Evolutionary conservation across 2,113 vertebrate species (phyloP), one percentile per base, ranked within the genome.

Genomic region (Crotalus helleri): DNA sequence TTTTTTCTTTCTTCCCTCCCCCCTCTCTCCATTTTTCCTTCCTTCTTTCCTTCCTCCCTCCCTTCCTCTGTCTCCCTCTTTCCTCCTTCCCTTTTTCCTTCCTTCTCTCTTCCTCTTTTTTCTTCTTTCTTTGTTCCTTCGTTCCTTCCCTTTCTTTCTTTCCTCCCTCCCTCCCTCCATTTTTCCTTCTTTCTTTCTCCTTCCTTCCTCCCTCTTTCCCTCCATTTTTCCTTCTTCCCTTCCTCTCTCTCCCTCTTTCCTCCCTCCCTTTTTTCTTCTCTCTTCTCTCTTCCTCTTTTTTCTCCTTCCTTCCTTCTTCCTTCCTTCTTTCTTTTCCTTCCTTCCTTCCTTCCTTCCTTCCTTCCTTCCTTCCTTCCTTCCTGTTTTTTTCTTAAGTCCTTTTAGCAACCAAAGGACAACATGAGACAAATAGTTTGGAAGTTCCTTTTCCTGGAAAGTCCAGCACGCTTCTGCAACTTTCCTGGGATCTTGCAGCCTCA

Each of bases 91-190:
- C 2, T 2, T 2, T 39, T 39, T 2, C 39, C 2, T 2, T 2
- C 39, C 2, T 2, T 2, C 39, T 39, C 2, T 2, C 39, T 39
- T 2, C 2, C 39, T 39, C 39, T 2, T 2, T 39, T 2, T 1
- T 1, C 2, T 2, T 2, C 2, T 2, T 39, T 39, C 2, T 2
- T 2, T 2, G 0, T 39, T 39, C 2, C 2, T 2, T 2, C 2
- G 0, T 2, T 39, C 39, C 2, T 2, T 39, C 2, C 39, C 2
- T 39, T 0, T 2, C 2, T 39, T 39, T 39, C 2, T 2, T 39
- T 39, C 39, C 0, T 39, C 0, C 39, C 2, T 39, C 39, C 39
- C 2, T 39, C 39, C 39, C 2, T 39, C 39, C 39, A 2, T 39
- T 39, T 39, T 2, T 39, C 2, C 2, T 2, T 39, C 2, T 39